Evolutionary conservation across 2,797 vertebrate genomes (phyloP).

Genomic region (Tokudaia tokunoshimensis): DNA sequence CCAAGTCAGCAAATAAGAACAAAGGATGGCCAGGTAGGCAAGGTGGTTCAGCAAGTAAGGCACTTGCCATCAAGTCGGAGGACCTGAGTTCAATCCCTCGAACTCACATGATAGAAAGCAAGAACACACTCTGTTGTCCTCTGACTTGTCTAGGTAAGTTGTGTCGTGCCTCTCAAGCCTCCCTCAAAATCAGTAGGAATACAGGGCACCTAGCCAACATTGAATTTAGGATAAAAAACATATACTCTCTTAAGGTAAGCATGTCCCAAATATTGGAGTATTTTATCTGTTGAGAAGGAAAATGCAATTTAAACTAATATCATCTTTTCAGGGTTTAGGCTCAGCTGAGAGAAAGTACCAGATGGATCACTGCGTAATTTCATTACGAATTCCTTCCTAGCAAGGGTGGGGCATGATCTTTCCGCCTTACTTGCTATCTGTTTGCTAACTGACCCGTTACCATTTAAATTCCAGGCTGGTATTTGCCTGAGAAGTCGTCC

Average conservation of each 20-base stretch:
- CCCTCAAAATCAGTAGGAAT: not conserved
- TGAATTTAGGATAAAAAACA: conserved; percentile 33
- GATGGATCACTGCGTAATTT: conserved; percentile 23
- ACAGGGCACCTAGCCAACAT: not conserved
- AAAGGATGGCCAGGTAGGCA: not conserved
- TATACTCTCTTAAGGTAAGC: not conserved
- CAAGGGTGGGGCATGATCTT: conserved; percentile 25
- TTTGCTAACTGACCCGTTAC: conserved; percentile 75
- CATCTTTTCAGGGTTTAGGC: not conserved
- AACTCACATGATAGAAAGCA: not conserved
- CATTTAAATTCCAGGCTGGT: conserved; percentile 67
- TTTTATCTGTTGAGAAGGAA: conserved; percentile 53
- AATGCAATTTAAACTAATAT: not conserved
- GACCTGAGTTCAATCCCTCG: not conserved
- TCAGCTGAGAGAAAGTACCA: not conserved
- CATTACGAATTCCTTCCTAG: conserved; percentile 60
- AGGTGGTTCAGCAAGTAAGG: too few species aligned
- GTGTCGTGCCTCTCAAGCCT: too few species aligned
- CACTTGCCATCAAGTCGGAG: not conserved
- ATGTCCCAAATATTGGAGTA: not conserved
- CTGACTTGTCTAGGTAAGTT: not conserved
- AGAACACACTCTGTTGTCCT: not conserved
- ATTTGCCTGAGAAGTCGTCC: conserved; percentile 76
- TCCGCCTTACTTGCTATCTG: conserved; percentile 57
- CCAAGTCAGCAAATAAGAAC: conserved; percentile 36